phyloP scores from a whole-genome alignment of 1,140 invertebrate genomes.

The Heliconius nattereri region DNA sequence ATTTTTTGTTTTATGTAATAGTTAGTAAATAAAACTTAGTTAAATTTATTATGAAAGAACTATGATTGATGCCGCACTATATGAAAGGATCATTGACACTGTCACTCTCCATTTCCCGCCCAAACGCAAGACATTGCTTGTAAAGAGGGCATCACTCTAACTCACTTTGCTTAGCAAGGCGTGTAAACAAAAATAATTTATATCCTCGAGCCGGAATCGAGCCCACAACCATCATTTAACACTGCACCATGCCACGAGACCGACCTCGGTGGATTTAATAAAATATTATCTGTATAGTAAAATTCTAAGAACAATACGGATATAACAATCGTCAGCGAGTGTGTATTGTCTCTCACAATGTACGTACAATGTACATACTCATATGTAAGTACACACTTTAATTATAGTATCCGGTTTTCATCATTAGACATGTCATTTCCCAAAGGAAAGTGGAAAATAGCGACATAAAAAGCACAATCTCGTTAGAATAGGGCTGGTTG shows the following conservation, averaged over 20 bases:
- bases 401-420: constrained; percentile 3
- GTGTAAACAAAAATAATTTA: too few species aligned
- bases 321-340: neutral
- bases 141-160: too few species aligned
- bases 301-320: neutral
- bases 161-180: too few species aligned
- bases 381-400: neutral
- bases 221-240: neutral
- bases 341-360: neutral
- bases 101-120: too few species aligned
- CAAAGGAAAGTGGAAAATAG: constrained; percentile 8
- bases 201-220: too few species aligned
- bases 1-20: too few species aligned
- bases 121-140: too few species aligned
- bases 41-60: too few species aligned
- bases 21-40: too few species aligned
- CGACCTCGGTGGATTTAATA: neutral
- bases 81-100: too few species aligned
- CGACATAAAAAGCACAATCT: neutral
- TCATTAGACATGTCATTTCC: constrained; percentile 7
- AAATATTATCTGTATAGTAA: neutral
- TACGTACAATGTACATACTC: neutral
- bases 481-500: neutral
- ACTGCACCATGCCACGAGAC: too few species aligned
- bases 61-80: too few species aligned